These are phyloP conservation scores for Enteromius unitaeniatus DNA, from an alignment of 2,797 vertebrate species.

Conservation along the genomic window DNA sequence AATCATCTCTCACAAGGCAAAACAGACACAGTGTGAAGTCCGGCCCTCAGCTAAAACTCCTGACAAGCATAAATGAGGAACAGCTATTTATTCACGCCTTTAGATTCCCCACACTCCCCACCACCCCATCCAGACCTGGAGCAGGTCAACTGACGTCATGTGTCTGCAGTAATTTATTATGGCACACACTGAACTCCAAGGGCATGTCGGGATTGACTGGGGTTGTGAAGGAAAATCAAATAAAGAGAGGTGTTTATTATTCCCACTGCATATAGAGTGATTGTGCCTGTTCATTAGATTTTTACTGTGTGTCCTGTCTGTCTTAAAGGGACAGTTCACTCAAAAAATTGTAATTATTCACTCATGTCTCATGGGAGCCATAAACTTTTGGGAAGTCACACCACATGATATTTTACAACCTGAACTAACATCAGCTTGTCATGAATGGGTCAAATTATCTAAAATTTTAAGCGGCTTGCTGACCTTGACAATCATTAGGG, in stretches of 20 bases:
- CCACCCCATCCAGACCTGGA: conserved; percentile 34
- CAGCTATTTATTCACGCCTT: conserved; percentile 67
- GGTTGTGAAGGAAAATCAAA: conserved; percentile 37
- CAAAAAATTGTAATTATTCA: background rate
- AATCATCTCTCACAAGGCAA: conserved; percentile 72
- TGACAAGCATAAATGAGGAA: conserved; percentile 73
- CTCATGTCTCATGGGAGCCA: background rate
- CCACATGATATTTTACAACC: background rate
- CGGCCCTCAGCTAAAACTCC: conserved; percentile 66
- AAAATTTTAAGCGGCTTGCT: background rate
- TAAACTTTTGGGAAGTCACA: background rate
- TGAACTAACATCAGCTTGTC: background rate
- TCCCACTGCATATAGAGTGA: conserved; percentile 36
- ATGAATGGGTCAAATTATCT: background rate
- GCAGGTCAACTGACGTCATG: conserved; percentile 54
- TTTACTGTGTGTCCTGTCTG: conserved; percentile 35
- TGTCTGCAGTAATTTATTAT: conserved; percentile 48
- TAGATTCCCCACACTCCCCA: conserved; percentile 44
- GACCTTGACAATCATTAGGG: background rate
- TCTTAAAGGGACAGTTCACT: background rate
- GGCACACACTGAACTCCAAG: conserved; percentile 40
- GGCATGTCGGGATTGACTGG: conserved; percentile 43
- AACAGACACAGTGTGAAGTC: conserved; percentile 73
- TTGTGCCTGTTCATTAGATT: conserved; percentile 35
- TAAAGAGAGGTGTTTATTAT: conserved; percentile 57